Percentiles rank a stretch among this genome's conserved stretches.
Conservation (phyloP, 1,140 invertebrate species). For the Brachionus manjavacas region DNA sequence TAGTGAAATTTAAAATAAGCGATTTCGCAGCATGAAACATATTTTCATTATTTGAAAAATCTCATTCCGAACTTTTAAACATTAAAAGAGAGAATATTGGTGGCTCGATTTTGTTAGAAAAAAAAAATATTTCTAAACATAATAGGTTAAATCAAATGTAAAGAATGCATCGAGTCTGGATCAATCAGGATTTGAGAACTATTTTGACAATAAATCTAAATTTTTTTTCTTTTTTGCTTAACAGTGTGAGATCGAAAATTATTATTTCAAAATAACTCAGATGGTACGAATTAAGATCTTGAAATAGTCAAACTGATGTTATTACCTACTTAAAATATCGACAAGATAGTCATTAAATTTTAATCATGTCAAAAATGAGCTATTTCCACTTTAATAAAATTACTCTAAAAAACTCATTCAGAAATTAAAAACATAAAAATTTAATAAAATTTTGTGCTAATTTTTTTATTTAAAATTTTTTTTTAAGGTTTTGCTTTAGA, state of each 20-base stretch:
- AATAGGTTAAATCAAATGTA: slow-evolving; percentile 31
- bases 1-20: not conserved
- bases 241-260: slow-evolving; percentile 19
- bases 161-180: not conserved
- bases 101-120: not conserved
- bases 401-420: not conserved
- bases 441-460: not conserved
- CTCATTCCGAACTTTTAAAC: slow-evolving; percentile 36
- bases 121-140: not conserved
- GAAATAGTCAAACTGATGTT: slow-evolving; percentile 18
- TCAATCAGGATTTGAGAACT: slow-evolving; percentile 19
- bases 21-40: slow-evolving; percentile 13
- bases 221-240: not conserved
- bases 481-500: not conserved
- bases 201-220: not conserved
- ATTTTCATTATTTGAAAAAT: slow-evolving; percentile 9
- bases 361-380: not conserved
- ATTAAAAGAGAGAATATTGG: not conserved
- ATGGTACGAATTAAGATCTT: not conserved
- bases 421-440: not conserved
- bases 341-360: slow-evolving; percentile 24
- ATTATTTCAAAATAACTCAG: slow-evolving; percentile 20
- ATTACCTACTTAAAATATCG: not conserved
- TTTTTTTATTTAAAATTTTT: not conserved
- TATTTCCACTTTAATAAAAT: not conserved